These are phyloP conservation scores for Tiliacea citrago DNA, from an alignment of 2,888 invertebrate species.

Conservation along the genomic window DNA sequence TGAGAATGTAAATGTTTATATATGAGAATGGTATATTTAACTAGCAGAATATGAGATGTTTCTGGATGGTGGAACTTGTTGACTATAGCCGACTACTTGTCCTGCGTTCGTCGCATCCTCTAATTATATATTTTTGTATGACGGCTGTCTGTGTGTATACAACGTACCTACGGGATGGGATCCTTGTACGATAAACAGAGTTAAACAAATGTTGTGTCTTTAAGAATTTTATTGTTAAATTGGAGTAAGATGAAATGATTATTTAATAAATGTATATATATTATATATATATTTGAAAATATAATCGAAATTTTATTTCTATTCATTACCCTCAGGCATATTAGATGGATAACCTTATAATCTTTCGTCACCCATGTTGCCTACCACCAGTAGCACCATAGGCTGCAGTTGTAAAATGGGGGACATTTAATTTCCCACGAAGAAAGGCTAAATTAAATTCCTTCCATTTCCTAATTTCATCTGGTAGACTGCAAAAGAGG, in stretches of 20 bases:
- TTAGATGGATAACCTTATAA: neutral
- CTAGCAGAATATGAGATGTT: constrained; percentile 59
- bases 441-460: neutral
- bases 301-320: constrained; percentile 76
- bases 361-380: neutral
- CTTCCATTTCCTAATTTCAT: neutral
- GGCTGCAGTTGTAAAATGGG: neutral
- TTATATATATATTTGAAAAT: constrained; percentile 90
- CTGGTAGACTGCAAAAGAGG: neutral
- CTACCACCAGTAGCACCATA: neutral
- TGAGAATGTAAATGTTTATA: constrained; percentile 66
- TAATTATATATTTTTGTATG: constrained; percentile 79
- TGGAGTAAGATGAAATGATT: constrained; percentile 90
- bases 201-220: constrained; percentile 90
- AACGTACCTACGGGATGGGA: constrained; percentile 80
- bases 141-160: constrained; percentile 71
- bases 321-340: constrained; percentile 12
- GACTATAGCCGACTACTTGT: constrained; percentile 65
- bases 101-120: constrained; percentile 57
- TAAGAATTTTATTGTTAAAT: constrained; percentile 91
- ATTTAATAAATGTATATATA: constrained; percentile 90
- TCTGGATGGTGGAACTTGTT: constrained; percentile 50
- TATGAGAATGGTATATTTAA: constrained; percentile 61
- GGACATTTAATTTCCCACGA: neutral
- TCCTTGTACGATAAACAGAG: constrained; percentile 86